Conservation (phyloP, 2,888 invertebrate genomes). For the Corbicula japonica region DNA sequence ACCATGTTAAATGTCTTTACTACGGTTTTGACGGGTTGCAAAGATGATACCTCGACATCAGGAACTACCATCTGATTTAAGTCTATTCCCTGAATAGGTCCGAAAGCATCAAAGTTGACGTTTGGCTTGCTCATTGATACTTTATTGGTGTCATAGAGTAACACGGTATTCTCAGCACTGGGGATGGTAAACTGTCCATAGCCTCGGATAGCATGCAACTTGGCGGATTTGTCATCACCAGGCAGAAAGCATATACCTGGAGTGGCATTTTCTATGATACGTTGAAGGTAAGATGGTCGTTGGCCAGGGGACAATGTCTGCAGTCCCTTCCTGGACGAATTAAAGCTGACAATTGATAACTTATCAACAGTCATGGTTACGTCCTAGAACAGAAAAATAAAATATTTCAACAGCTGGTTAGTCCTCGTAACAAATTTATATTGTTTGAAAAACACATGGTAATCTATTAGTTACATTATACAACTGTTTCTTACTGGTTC, state of each 20-base stretch:
- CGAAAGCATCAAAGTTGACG: conserved; percentile 10
- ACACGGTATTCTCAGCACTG: not conserved
- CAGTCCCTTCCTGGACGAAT: conserved; percentile 20
- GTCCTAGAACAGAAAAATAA: not conserved
- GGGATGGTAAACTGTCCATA: conserved; percentile 14
- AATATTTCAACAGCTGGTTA: too few relatives aligned
- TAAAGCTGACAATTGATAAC: conserved; percentile 20
- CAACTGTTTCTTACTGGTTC: too few relatives aligned
- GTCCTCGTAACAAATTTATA: too few relatives aligned
- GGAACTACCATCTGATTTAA: conserved; percentile 19
- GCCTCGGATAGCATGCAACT: conserved; percentile 3
- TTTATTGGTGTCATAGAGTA: conserved; percentile 16
- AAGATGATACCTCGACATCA: conserved; percentile 5
- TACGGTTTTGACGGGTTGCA: not conserved
- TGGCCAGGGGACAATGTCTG: not conserved
- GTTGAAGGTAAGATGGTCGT: conserved; percentile 12
- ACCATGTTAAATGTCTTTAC: conserved; percentile 27
- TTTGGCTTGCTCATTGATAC: conserved; percentile 14
- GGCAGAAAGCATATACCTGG: conserved; percentile 34
- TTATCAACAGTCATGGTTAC: conserved; percentile 20
- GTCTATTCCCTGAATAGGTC: conserved; percentile 4
- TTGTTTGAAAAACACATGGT: too few relatives aligned
- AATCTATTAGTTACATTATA: too few relatives aligned
- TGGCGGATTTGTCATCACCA: conserved; percentile 25
- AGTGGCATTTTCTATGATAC: not conserved